Conservation (phyloP, 2,888 invertebrate genomes). For the Ornithoptera priamus region DNA sequence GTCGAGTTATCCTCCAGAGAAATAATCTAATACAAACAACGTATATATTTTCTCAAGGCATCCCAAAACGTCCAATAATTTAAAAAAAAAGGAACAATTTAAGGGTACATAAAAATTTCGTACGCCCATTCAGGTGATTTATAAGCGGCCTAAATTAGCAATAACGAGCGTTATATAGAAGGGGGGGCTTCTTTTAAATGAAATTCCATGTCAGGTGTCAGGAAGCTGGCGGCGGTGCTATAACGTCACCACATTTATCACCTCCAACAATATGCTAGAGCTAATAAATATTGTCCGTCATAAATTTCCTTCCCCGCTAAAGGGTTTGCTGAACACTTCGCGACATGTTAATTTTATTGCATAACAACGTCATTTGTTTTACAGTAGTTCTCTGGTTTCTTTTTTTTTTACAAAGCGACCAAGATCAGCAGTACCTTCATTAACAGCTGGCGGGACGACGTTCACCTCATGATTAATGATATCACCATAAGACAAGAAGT, state of each 20-base stretch:
- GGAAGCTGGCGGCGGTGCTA: slow-evolving; percentile 45
- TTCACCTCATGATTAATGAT: too few species aligned
- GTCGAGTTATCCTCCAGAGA: too few species aligned
- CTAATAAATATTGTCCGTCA: slow-evolving; percentile 69
- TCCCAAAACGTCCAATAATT: slow-evolving; percentile 4
- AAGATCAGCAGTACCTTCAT: too few species aligned
- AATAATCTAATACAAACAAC: too few species aligned
- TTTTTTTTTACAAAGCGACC: too few species aligned
- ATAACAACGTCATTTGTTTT: slow-evolving; percentile 14
- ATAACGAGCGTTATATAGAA: slow-evolving; percentile 28
- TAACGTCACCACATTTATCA: slow-evolving; percentile 65
- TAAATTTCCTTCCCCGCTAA: slow-evolving; percentile 45
- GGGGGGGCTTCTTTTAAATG: slow-evolving; percentile 57
- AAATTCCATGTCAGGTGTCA: slow-evolving; percentile 71
- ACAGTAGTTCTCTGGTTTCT: background rate
- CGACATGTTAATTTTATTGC: slow-evolving; percentile 26
- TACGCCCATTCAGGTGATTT: slow-evolving; percentile 22
- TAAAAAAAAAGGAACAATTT: slow-evolving; percentile 1
- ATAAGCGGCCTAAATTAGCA: slow-evolving; percentile 23
- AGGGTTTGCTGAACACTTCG: slow-evolving; percentile 28
- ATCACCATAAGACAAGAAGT: too few species aligned
- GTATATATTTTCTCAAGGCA: background rate
- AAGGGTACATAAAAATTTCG: slow-evolving; percentile 17
- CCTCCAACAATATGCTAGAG: slow-evolving; percentile 58
- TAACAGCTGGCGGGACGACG: too few species aligned